A percentile compares a stretch with the other conserved stretches of the same genome.
Conservation (phyloP, 1,140 invertebrate genomes). For the Drosophila parabipectinata region DNA sequence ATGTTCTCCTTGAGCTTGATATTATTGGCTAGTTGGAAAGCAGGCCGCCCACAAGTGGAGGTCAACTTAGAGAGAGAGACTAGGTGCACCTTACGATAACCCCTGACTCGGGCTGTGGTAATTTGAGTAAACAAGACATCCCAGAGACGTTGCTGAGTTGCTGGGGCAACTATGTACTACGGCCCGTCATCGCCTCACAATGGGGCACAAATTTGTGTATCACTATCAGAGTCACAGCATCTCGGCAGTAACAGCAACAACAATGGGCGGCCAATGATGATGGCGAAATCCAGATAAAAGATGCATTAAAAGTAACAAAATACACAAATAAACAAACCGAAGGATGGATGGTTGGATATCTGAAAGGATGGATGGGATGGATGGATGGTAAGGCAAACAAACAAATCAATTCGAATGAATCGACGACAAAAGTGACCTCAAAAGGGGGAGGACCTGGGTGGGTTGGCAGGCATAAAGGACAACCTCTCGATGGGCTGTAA, state of each 20-base stretch:
- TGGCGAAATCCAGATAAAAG: constrained; percentile 81
- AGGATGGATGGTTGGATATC: constrained; percentile 11
- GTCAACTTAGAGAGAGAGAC: constrained; percentile 44
- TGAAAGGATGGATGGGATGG: constrained; percentile 5
- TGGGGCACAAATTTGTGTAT: constrained; percentile 77
- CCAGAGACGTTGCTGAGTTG: constrained; percentile 14
- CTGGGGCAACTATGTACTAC: constrained; percentile 38
- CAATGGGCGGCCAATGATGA: constrained; percentile 61
- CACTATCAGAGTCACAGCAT: constrained; percentile 55
- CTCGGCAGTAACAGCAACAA: constrained; percentile 14
- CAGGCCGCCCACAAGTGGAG: constrained; percentile 39
- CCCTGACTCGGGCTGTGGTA: constrained; percentile 53
- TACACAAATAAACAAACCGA: constrained; percentile 79
- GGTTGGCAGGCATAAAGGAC: constrained; percentile 19
- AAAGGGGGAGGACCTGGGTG: constrained; percentile 23
- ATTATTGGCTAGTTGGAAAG: constrained; percentile 36
- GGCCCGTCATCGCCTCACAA: constrained; percentile 35
- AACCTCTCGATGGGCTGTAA: constrained; percentile 55
- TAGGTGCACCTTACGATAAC: constrained; percentile 65
- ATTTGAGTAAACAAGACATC: constrained; percentile 78
- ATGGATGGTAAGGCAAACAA: constrained; percentile 60
- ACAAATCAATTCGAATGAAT: constrained; percentile 80
- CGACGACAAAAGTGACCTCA: constrained; percentile 40
- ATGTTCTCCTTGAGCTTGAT: constrained; percentile 19
- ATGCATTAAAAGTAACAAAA: constrained; percentile 82